These are phyloP conservation scores for Myodes glareolus DNA, from an alignment of 2,113 vertebrate genomes.

Conservation along the genomic window DNA sequence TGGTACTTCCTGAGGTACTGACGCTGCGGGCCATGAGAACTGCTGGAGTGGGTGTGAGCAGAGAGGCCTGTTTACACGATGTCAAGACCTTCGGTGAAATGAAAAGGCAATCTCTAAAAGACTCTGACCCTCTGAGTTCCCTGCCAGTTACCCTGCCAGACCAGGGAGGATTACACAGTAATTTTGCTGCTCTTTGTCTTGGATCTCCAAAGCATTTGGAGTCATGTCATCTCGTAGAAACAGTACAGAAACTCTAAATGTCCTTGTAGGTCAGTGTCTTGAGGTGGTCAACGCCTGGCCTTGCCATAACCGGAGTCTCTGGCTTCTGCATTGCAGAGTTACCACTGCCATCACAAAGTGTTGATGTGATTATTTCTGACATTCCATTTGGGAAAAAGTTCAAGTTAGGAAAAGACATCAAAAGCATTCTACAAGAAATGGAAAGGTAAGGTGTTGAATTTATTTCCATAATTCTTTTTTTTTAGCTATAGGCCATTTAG, in stretches of 20 bases:
- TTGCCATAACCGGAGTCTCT: constrained; percentile 29
- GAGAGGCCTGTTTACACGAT: not conserved
- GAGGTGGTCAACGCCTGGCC: not conserved
- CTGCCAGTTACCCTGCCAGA: not conserved
- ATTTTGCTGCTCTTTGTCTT: constrained; percentile 9
- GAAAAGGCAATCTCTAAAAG: not conserved
- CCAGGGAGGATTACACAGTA: not conserved
- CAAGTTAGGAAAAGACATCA: constrained; percentile 86
- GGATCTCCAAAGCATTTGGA: constrained; percentile 30
- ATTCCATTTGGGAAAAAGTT: constrained; percentile 97
- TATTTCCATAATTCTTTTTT: constrained; percentile 51
- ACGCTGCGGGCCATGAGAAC: not conserved
- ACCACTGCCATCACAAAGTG: constrained; percentile 88
- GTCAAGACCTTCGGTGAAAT: not conserved
- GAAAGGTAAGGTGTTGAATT: constrained; percentile 87
- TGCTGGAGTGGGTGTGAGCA: not conserved
- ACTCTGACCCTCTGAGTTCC: not conserved
- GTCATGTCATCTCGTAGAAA: constrained; percentile 28
- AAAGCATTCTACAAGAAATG: constrained; percentile 91
- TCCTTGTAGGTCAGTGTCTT: not conserved
- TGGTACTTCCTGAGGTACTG: not conserved
- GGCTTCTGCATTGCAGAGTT: constrained; percentile 84
- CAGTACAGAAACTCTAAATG: constrained; percentile 33
- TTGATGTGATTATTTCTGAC: constrained; percentile 92
- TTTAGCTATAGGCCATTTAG: constrained; percentile 7